phyloP scores from a whole-genome alignment of 64 coral and sea anemone genomes.

The Montipora capricornis region DNA sequence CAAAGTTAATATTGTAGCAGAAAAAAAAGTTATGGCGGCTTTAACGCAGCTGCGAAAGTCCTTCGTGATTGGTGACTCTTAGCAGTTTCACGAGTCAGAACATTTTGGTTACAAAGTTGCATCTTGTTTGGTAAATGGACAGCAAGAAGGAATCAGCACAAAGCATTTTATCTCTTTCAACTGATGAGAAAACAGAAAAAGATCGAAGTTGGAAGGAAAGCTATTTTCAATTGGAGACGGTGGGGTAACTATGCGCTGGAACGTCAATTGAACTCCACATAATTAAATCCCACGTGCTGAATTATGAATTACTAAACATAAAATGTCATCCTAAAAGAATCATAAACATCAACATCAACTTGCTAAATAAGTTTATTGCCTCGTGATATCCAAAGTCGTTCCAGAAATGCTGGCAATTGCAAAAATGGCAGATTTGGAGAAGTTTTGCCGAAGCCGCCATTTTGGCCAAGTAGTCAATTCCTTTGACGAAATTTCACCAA shows the following conservation, averaged over 20 bases:
- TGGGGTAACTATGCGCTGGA: too few species aligned
- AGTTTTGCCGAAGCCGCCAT: too few species aligned
- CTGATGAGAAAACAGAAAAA: neutral
- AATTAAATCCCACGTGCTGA: neutral
- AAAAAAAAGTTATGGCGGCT: neutral
- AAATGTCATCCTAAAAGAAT: slow-evolving; percentile 9
- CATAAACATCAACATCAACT: neutral
- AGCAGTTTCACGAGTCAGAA: neutral
- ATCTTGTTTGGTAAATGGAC: neutral
- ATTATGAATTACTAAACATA: slow-evolving; percentile 18
- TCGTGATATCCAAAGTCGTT: too few species aligned
- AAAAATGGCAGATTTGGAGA: too few species aligned
- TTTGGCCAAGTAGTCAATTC: too few species aligned
- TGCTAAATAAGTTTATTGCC: too few species aligned
- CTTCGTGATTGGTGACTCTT: neutral
- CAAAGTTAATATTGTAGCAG: neutral
- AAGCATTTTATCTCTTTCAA: neutral
- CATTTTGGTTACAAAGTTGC: neutral
- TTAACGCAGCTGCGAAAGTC: neutral
- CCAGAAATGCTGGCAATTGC: too few species aligned
- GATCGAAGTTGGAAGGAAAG: neutral
- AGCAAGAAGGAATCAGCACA: neutral
- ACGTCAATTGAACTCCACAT: neutral
- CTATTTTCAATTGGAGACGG: neutral
- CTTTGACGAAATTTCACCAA: too few species aligned